Percentiles rank a stretch among this genome's conserved stretches.
These are phyloP conservation scores for Nowickia ferox DNA, from an alignment of 2,888 invertebrate species.

Conservation along the genomic window DNA sequence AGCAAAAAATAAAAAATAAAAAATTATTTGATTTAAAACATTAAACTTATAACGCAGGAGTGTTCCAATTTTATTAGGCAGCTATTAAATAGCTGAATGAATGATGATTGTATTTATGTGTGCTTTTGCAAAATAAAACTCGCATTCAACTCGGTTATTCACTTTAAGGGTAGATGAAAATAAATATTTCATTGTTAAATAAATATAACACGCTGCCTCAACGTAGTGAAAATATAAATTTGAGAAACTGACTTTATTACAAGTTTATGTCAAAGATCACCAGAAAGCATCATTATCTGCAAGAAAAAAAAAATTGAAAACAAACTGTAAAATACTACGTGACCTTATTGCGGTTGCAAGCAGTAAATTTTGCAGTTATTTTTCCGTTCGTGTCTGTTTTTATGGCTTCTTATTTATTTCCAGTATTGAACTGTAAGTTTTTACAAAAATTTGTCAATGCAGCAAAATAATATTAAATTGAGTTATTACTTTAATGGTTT, in stretches of 20 bases:
- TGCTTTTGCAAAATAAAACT: background rate
- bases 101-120: background rate
- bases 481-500: slow-evolving; percentile 42
- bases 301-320: background rate
- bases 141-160: background rate
- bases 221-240: slow-evolving; percentile 2
- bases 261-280: slow-evolving; percentile 60
- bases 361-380: slow-evolving; percentile 22
- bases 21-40: slow-evolving; percentile 16
- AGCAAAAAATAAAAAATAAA: slow-evolving; percentile 16
- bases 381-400: background rate
- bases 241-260: slow-evolving; percentile 49
- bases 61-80: slow-evolving; percentile 5
- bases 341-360: slow-evolving; percentile 60
- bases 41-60: slow-evolving; percentile 13
- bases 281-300: slow-evolving; percentile 13
- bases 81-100: background rate
- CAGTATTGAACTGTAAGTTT: slow-evolving; percentile 35
- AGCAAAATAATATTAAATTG: slow-evolving; percentile 58
- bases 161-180: slow-evolving; percentile 20
- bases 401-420: background rate
- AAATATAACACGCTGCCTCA: background rate
- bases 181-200: slow-evolving; percentile 25
- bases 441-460: slow-evolving; percentile 61
- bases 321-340: slow-evolving; percentile 49